These are phyloP conservation scores for Notarius lentiginosus DNA, from an alignment of 2,113 vertebrate species.

Conservation along the genomic window DNA sequence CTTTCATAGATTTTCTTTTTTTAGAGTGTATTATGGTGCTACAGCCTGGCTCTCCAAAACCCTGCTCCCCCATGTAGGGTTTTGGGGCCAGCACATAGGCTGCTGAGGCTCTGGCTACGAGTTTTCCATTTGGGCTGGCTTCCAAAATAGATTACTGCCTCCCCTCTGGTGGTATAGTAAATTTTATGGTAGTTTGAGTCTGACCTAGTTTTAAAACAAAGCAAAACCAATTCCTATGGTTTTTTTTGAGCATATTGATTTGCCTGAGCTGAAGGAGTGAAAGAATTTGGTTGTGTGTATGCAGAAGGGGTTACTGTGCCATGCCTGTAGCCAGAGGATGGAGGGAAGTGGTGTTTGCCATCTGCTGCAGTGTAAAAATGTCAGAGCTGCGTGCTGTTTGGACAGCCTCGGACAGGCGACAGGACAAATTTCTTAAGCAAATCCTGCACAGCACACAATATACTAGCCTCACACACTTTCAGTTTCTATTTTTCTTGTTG, in stretches of 20 bases:
- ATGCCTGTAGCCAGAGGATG: slow-evolving; percentile 29
- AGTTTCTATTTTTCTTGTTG: slow-evolving; percentile 20
- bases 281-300: slow-evolving; percentile 54
- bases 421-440: slow-evolving; percentile 51
- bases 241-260: slow-evolving; percentile 61
- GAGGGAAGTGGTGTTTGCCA: slow-evolving; percentile 45
- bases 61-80: slow-evolving; percentile 2
- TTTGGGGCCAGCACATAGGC: slow-evolving; percentile 36
- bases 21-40: slow-evolving; percentile 33
- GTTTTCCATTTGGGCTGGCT: slow-evolving; percentile 52
- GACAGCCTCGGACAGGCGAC: slow-evolving; percentile 41
- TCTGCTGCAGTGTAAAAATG: slow-evolving; percentile 51
- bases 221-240: slow-evolving; percentile 62
- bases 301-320: slow-evolving; percentile 33
- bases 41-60: slow-evolving; percentile 24
- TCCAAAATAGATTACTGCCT: slow-evolving; percentile 48
- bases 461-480: slow-evolving; percentile 30
- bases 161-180: slow-evolving; percentile 48
- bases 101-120: slow-evolving; percentile 40
- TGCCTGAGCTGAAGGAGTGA: slow-evolving; percentile 58
- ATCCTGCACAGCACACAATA: slow-evolving; percentile 42
- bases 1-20: slow-evolving; percentile 36
- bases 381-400: slow-evolving; percentile 39
- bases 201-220: slow-evolving; percentile 64
- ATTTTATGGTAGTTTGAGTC: slow-evolving; percentile 64